Conservation (phyloP, 2,797 vertebrate genomes). For the Fringilla coelebs region DNA sequence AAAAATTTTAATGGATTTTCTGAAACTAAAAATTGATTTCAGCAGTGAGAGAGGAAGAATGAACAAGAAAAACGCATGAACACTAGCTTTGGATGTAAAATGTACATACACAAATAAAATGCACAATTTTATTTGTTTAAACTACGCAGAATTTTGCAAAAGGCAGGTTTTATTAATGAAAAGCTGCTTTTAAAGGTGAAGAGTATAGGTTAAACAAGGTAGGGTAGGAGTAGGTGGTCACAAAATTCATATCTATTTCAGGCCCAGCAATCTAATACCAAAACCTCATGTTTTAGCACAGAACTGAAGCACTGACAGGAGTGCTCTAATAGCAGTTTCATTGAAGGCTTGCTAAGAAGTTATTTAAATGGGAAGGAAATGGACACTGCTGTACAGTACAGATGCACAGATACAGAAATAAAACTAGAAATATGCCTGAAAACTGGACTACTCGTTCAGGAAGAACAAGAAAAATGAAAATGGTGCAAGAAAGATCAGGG, state of each 20-base stretch:
- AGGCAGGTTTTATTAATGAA: background rate
- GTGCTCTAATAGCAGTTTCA: background rate
- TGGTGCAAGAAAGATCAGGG: background rate
- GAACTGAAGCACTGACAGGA: background rate
- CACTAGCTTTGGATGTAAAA: background rate
- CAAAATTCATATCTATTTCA: background rate
- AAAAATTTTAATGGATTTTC: background rate
- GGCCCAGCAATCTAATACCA: background rate
- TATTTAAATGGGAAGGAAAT: background rate
- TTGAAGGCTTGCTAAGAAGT: background rate
- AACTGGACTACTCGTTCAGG: background rate
- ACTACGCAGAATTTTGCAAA: background rate
- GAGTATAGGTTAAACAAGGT: background rate
- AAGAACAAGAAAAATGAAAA: background rate
- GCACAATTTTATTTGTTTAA: background rate
- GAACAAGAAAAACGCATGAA: background rate
- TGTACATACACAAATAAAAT: background rate
- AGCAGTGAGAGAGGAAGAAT: background rate
- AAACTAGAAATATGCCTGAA: background rate
- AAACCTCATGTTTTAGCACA: background rate
- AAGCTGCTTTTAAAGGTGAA: background rate
- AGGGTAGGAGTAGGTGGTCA: background rate
- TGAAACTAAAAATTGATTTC: background rate
- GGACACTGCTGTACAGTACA: accelerated
- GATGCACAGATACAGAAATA: background rate